Evolutionary conservation across 2,113 vertebrate species (phyloP).

Genomic region (Ctenomys sociabilis): DNA sequence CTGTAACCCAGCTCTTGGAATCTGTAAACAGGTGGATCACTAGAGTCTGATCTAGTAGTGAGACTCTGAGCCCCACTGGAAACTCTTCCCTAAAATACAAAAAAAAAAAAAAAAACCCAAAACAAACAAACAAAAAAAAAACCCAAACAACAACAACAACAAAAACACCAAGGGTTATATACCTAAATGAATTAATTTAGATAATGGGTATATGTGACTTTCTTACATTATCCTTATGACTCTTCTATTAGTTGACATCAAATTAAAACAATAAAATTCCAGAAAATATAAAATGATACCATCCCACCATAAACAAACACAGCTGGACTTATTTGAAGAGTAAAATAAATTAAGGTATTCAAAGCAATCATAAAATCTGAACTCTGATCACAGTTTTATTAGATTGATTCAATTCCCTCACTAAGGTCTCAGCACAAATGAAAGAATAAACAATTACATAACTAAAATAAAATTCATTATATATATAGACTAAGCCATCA

Average conservation of each 20-base stretch:
- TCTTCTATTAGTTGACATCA: not conserved
- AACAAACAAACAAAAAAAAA: too few relatives aligned
- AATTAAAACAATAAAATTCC: not conserved
- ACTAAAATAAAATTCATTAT: not conserved
- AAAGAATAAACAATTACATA: not conserved
- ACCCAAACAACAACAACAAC: too few relatives aligned
- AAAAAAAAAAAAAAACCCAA: too few relatives aligned
- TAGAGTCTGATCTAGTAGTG: too few relatives aligned
- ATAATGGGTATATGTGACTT: not conserved
- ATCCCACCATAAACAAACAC: too few relatives aligned
- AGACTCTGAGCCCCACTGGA: too few relatives aligned
- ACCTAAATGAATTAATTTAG: not conserved
- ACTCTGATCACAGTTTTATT: not conserved
- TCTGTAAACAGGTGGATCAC: too few relatives aligned
- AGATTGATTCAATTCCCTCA: not conserved
- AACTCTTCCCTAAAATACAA: too few relatives aligned
- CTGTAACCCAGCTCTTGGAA: too few relatives aligned
- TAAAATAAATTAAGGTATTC: not conserved
- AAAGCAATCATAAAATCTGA: not conserved
- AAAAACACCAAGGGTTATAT: not conserved
- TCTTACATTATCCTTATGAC: not conserved
- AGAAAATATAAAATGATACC: not conserved
- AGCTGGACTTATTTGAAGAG: not conserved
- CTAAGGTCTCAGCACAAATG: not conserved
- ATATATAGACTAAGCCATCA: not conserved